Base-by-base conservation (phyloP, 2,797 vertebrate species). In the Macroramphosus scolopax region DNA sequence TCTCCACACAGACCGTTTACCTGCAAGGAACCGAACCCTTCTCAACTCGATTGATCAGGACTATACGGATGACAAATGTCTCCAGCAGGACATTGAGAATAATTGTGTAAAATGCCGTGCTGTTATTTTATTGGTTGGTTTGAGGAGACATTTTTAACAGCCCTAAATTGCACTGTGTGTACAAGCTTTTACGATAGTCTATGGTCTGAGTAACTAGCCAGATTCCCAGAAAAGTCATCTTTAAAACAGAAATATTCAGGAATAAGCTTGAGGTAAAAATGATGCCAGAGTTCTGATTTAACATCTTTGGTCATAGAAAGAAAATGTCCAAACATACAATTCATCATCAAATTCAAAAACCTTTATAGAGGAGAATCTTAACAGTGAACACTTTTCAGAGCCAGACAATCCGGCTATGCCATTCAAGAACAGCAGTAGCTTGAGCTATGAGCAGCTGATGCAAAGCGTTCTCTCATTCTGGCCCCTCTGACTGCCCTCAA, bases 381-480 rank as follows among this genome's bases (percentile, higher is more conserved):
- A 63, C 42, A 22, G 70, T 71, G 44, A 78, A 70, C 40, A 34
- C 61, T 83, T 68, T 67, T 88, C 80, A 87, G 82, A 77, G 80
- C 76, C 43, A 56, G 68, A 54, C 42, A 54, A 41, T 44, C 56
- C 47, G 34, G 60, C 53, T 12, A 67, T 63, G 87, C 87, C 86
- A 79, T 57, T 89, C 84, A 88, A 88, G 87, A 88, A 84, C 67
- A 22, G n/a, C 8, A 8, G 26, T 1, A 32, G 65, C 57, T 36
- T 53, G 28, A 45, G 63, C 45, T 13, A 4, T 1, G 6, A 22
- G 8, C 3, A 31, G 65, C 58, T 25, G 32, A 40, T 30, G 17
- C 66, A 17, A 9, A 17, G 14, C 14, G 75, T 86, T 83, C 83
- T 85, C 85, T 89, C 86, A 87, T 88, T 69, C 76, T 67, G 84